Conservation (phyloP, 2,888 invertebrate species). For the Julus scandinavius region DNA sequence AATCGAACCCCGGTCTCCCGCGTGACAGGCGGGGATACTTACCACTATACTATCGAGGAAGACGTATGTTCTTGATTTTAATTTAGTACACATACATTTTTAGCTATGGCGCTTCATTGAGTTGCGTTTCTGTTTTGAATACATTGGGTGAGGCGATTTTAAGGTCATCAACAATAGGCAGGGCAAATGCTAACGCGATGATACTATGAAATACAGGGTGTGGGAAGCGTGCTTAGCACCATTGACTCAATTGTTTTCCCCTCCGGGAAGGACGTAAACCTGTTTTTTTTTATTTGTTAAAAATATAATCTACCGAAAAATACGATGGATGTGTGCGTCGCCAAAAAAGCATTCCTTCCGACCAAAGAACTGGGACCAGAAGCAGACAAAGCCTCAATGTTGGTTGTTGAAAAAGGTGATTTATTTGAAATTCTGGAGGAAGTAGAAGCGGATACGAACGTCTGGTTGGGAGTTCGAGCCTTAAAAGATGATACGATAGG, state of each 20-base stretch:
- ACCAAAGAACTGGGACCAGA: conserved; percentile 38
- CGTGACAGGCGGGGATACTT: no score
- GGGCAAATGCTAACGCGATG: neutral
- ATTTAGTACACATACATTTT: neutral
- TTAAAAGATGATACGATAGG: conserved; percentile 55
- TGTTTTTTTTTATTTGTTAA: neutral
- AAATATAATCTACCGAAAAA: neutral
- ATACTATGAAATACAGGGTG: conserved; percentile 1
- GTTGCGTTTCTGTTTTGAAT: neutral
- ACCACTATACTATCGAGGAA: neutral
- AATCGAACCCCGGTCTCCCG: no score
- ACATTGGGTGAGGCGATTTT: neutral
- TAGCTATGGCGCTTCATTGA: neutral
- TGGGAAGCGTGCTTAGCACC: neutral
- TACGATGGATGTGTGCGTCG: conserved; percentile 51
- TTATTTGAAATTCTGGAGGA: conserved; percentile 52
- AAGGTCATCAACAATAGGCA: conserved; percentile 10
- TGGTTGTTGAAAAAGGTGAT: conserved; percentile 55
- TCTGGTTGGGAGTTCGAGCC: conserved; percentile 54
- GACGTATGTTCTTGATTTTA: neutral
- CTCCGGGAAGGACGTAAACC: neutral
- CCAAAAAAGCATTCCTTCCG: conserved; percentile 51
- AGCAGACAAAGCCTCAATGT: conserved; percentile 33
- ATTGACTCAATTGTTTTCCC: neutral
- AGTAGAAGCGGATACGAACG: conserved; percentile 3